Evolutionary conservation across 2,888 invertebrate genomes (phyloP), one percentile per base, ranked within the genome.

Genomic region (Lycia hirtaria): DNA sequence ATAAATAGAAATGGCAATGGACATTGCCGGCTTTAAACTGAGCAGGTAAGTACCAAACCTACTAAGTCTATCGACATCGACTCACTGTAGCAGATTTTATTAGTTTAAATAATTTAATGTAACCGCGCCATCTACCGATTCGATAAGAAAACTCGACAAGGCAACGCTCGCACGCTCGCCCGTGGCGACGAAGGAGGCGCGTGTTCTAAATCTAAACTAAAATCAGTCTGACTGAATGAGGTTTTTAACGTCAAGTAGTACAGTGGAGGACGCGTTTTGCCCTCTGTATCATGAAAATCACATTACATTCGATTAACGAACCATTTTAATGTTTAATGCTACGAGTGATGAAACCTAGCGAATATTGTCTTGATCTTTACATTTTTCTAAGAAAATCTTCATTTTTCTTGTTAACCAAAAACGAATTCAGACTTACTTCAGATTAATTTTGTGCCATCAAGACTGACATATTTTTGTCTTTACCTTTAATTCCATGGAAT

Each of bases 51-150:
- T 33, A 33, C 15, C 4, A 15, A 15, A 3, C 22, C 30, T 30
- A 7, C 30, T 12, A 2, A 12, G 12, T 12, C n/a, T 30, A 30
- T 12, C 12, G 12, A 5, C 9, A 24, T 24, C 6, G 5, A 24
- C 6, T 5, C 24, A 24, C 24, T 24, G 9, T 1, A 24, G 6
- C 24, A 4, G 5, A 9, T 24, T 24, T 5, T 24, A 24, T 5
- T 5, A 24, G 6, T 24, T 24, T 24, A n/a, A 9, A 2, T 24
- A 24, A 12, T 10, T 14, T 40, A 24, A 5, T 0, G 38, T 38
- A 1, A 20, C n/a, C 9, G 37, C 48, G 48, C 48, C 48, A 48
- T 48, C 48, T 48, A 26, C 12, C 37, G 48, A 12, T 26, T 37
- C 19, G 26, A 9, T 38, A 48, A 9, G n/a, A 19, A 48, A 48